A percentile compares a stretch with the other conserved stretches of the same genome.
These are phyloP conservation scores for Pseudococcus viburni DNA, from an alignment of 2,888 invertebrate genomes.

Conservation along the genomic window DNA sequence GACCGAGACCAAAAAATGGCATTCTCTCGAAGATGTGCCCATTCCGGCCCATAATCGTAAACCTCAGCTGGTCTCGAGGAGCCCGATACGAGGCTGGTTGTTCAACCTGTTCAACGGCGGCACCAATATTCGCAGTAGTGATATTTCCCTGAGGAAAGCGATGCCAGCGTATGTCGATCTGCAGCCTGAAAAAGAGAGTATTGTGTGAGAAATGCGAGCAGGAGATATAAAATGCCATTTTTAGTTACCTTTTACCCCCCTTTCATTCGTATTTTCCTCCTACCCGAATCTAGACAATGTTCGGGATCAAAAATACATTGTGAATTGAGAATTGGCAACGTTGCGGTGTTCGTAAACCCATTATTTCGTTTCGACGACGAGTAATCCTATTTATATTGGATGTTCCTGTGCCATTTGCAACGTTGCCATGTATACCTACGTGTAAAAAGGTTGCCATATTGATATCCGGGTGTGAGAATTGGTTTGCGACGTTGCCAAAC, in stretches of 20 bases:
- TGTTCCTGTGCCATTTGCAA: slow-evolving; percentile 33
- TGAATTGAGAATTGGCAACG: slow-evolving; percentile 1
- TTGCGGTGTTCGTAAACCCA: background rate
- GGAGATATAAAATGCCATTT: background rate
- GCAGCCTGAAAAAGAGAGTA: slow-evolving; percentile 76
- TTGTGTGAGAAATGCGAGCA: slow-evolving; percentile 72
- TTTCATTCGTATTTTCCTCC: background rate
- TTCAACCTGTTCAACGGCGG: slow-evolving; percentile 83
- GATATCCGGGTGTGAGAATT: background rate
- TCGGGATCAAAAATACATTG: background rate
- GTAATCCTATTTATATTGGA: background rate
- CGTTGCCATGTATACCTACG: background rate
- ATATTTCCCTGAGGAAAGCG: slow-evolving; percentile 75
- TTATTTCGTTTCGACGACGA: background rate
- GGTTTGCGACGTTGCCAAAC: slow-evolving; percentile 29
- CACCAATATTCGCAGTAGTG: slow-evolving; percentile 79
- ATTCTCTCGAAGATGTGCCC: slow-evolving; percentile 81
- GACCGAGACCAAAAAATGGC: slow-evolving; percentile 79
- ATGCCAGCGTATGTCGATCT: slow-evolving; percentile 74
- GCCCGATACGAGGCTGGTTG: slow-evolving; percentile 82
- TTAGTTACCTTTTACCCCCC: slow-evolving; percentile 26
- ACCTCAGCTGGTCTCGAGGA: slow-evolving; percentile 73
- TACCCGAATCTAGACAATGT: background rate
- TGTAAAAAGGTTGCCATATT: background rate
- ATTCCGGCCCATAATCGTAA: slow-evolving; percentile 74